These are phyloP conservation scores for Drosophila paracracens DNA, from an alignment of 2,888 invertebrate species.

Conservation along the genomic window DNA sequence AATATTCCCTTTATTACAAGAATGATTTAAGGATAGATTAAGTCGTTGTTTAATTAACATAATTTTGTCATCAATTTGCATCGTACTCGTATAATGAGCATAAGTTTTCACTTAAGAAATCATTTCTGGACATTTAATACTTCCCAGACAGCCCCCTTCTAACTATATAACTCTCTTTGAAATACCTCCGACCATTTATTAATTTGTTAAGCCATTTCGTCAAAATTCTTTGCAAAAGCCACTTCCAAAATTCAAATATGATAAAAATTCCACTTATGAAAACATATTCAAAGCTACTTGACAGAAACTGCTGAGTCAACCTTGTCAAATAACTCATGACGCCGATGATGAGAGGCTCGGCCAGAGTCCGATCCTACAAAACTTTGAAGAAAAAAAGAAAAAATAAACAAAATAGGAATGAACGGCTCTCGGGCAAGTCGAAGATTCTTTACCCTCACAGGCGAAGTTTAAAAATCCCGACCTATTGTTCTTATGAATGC, in stretches of 20 bases:
- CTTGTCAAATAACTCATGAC: conserved; percentile 25
- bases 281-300: conserved; percentile 13
- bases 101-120: not conserved
- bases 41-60: not conserved
- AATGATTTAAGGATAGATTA: conserved; percentile 2
- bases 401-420: conserved; percentile 20
- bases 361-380: conserved; percentile 30
- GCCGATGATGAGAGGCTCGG: conserved; percentile 31
- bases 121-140: not conserved
- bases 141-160: not conserved
- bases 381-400: not conserved
- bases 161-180: conserved; percentile 2
- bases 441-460: not conserved
- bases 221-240: conserved; percentile 15
- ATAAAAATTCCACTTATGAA: conserved; percentile 13
- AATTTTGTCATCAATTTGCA: not conserved
- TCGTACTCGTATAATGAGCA: not conserved
- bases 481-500: not conserved
- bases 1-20: not conserved
- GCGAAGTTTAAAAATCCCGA: not conserved
- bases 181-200: conserved; percentile 23
- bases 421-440: not conserved
- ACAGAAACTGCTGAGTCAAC: conserved; percentile 43
- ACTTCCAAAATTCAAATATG: conserved; percentile 21
- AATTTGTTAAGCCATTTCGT: conserved; percentile 41